Conservation (phyloP, 2,888 invertebrate genomes). For the Drosophila melanocephala region DNA sequence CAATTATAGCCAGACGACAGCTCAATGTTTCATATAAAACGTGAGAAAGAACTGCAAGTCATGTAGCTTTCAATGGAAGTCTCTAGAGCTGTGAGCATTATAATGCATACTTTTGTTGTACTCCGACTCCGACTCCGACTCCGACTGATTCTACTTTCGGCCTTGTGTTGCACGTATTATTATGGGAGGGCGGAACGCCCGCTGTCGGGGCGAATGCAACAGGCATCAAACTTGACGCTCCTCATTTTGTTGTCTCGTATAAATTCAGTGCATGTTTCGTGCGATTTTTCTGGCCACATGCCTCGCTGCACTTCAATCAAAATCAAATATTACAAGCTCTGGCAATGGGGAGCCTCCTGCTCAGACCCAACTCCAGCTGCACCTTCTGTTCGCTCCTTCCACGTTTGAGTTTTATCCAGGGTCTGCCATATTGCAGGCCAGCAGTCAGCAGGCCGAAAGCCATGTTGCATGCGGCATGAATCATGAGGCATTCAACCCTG, state of each 20-base stretch:
- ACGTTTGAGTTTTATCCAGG: conserved; percentile 55
- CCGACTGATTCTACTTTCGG: conserved; percentile 14
- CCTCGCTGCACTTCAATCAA: conserved; percentile 77
- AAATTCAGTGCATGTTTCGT: conserved; percentile 54
- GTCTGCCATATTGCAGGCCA: conserved; percentile 10
- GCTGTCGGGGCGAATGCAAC: conserved; percentile 50
- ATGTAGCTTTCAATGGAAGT: conserved; percentile 40
- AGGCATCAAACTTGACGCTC: conserved; percentile 44
- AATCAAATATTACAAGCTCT: conserved; percentile 71
- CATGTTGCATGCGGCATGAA: conserved; percentile 7
- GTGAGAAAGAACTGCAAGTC: conserved; percentile 21
- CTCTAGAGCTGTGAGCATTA: conserved; percentile 44
- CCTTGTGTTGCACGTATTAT: conserved; percentile 57
- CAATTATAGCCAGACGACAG: not conserved
- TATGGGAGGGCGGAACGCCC: not conserved
- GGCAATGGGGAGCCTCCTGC: conserved; percentile 6
- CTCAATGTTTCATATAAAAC: not conserved
- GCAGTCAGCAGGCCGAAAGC: conserved; percentile 1
- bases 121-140: not conserved
- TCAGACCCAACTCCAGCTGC: not conserved
- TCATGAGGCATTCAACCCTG: conserved; percentile 25
- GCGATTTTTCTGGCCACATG: conserved; percentile 69
- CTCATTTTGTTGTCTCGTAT: conserved; percentile 30
- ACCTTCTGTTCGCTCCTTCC: not conserved
- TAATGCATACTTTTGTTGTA: conserved; percentile 39